phyloP scores from a whole-genome alignment of 2,797 vertebrate genomes.

The Austrolebias charrua region DNA sequence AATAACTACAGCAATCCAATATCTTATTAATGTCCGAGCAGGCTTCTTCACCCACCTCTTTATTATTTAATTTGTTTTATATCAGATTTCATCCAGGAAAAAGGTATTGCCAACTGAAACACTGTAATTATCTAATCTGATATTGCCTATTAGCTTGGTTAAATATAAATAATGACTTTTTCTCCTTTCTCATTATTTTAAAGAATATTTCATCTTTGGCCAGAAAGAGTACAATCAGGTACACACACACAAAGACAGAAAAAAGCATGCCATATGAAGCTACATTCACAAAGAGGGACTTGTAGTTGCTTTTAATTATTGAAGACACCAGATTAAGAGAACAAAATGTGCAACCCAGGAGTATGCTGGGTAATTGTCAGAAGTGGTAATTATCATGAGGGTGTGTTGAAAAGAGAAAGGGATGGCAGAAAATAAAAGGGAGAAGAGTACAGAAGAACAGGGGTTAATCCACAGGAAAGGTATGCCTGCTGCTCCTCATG shows the following conservation, averaged over 20 bases:
- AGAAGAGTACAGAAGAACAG: constrained; percentile 20
- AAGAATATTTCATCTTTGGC: neutral
- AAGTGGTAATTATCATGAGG: constrained; percentile 72
- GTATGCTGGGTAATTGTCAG: constrained; percentile 75
- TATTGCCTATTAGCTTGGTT: neutral
- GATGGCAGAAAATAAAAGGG: constrained; percentile 16
- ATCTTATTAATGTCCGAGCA: no score
- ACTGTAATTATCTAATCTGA: no score
- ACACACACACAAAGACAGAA: constrained; percentile 10
- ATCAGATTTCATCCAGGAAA: no score
- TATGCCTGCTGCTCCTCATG: constrained; percentile 54
- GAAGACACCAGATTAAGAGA: constrained; percentile 79
- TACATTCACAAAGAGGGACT: constrained; percentile 48
- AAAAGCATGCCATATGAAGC: constrained; percentile 43
- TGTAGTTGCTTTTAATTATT: constrained; percentile 79
- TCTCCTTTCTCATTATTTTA: neutral
- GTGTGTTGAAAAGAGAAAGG: constrained; percentile 26
- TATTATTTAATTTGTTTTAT: no score
- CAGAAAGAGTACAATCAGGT: neutral
- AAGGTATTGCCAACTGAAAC: no score
- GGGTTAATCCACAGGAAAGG: constrained; percentile 59
- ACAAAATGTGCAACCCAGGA: constrained; percentile 76
- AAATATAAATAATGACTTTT: neutral
- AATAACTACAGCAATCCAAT: no score
- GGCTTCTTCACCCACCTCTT: no score